Evolutionary conservation across 1,140 invertebrate species (phyloP).

Genomic region (Trichonephila clavipes): DNA sequence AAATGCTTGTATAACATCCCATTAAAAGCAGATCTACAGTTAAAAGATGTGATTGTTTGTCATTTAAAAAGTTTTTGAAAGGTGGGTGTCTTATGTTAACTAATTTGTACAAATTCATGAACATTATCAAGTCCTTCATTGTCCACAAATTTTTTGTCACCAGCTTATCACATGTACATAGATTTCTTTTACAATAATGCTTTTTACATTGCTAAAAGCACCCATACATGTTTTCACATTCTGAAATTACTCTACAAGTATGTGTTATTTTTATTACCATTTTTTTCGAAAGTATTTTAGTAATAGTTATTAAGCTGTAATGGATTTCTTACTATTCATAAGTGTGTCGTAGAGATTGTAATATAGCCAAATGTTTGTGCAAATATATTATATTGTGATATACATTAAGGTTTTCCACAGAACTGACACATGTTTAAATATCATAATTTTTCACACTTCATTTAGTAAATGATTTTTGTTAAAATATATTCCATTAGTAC

Average conservation of each 20-base stretch:
- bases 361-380: no score
- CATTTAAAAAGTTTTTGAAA: conserved; percentile 1
- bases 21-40: conserved; percentile 42
- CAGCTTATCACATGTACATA: neutral
- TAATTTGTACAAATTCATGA: conserved; percentile 16
- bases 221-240: neutral
- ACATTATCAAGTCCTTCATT: conserved; percentile 20
- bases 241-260: neutral
- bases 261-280: conserved; percentile 29
- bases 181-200: neutral
- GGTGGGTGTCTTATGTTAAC: conserved; percentile 1
- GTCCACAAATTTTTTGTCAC: neutral
- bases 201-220: neutral
- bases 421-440: no score
- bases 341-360: neutral
- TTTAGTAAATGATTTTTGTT: no score
- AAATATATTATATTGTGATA: no score
- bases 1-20: conserved; percentile 16
- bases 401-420: no score
- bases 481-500: no score
- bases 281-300: neutral
- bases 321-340: neutral
- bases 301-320: neutral
- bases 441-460: no score
- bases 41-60: neutral